Percentiles rank a stretch among this genome's conserved stretches.
phyloP scores from a whole-genome alignment of 2,113 vertebrate species.

The Chloroceryle aenea region DNA sequence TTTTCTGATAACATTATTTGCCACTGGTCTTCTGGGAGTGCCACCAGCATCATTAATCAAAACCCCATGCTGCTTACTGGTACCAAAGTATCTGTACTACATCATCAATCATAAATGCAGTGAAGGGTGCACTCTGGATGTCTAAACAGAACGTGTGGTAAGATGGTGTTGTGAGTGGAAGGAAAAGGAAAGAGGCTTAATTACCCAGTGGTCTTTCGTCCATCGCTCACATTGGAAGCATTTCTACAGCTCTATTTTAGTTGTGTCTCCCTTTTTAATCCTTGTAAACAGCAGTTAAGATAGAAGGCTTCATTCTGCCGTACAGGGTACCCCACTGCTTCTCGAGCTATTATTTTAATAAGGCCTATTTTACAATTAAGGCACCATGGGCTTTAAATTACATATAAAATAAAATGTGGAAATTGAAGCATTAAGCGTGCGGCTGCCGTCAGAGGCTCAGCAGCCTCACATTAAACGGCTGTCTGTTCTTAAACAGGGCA shows the following conservation, averaged over 20 bases:
- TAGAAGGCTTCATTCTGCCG: conserved; percentile 73
- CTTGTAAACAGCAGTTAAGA: conserved; percentile 80
- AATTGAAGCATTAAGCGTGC: conserved; percentile 80
- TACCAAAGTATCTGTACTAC: conserved; percentile 72
- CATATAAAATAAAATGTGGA: conserved; percentile 85
- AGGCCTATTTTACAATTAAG: conserved; percentile 87
- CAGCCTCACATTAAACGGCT: conserved; percentile 69
- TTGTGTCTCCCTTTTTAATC: conserved; percentile 77
- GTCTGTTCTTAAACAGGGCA: conserved; percentile 47
- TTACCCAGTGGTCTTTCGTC: conserved; percentile 77
- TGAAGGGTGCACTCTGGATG: conserved; percentile 70
- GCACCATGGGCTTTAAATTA: conserved; percentile 86
- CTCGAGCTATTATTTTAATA: conserved; percentile 85
- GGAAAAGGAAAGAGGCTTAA: conserved; percentile 68
- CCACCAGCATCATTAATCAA: conserved; percentile 83
- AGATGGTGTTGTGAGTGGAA: conserved; percentile 61
- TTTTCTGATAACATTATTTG: conserved; percentile 78
- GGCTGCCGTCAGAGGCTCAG: conserved; percentile 73
- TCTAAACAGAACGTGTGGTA: conserved; percentile 72
- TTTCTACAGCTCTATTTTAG: conserved; percentile 74
- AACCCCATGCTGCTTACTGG: conserved; percentile 70
- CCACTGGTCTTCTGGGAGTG: conserved; percentile 78
- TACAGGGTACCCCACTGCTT: conserved; percentile 79
- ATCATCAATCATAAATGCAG: conserved; percentile 86
- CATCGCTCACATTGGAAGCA: conserved; percentile 76